Evolutionary conservation across 2,888 invertebrate genomes (phyloP).

Genomic region (Dicycla oo): DNA sequence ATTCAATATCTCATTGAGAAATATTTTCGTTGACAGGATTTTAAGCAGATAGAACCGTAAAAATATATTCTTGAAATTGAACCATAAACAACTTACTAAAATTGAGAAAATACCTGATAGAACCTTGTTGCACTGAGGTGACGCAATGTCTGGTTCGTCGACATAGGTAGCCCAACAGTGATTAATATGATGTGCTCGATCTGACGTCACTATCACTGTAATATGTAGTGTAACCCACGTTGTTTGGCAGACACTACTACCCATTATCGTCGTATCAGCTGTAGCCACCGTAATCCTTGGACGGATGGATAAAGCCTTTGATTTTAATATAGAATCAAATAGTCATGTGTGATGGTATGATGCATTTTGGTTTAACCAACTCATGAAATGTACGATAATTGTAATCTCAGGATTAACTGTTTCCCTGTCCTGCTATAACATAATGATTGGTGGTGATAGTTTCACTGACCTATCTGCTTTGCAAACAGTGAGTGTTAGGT

Average conservation of each 20-base stretch:
- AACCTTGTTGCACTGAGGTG: no score
- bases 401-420: constrained; percentile 23
- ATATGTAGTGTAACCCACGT: constrained; percentile 52
- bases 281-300: constrained; percentile 30
- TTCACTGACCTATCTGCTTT: no score
- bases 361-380: constrained; percentile 26
- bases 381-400: constrained; percentile 23
- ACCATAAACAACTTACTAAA: no score
- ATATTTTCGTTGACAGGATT: no score
- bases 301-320: constrained; percentile 42
- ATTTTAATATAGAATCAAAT: constrained; percentile 39
- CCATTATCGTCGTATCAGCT: constrained; percentile 32
- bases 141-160: constrained; percentile 4
- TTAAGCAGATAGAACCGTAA: no score
- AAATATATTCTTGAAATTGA: no score
- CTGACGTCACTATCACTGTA: constrained; percentile 61
- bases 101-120: no score
- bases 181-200: constrained; percentile 54
- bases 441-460: background rate
- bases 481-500: background rate
- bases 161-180: constrained; percentile 32
- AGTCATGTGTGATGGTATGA: constrained; percentile 14
- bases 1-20: no score
- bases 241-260: constrained; percentile 47
- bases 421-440: background rate